A percentile compares a stretch with the other conserved stretches of the same genome.
phyloP scores from a whole-genome alignment of 2,797 vertebrate species.

The Oceanodroma leucorhoa region DNA sequence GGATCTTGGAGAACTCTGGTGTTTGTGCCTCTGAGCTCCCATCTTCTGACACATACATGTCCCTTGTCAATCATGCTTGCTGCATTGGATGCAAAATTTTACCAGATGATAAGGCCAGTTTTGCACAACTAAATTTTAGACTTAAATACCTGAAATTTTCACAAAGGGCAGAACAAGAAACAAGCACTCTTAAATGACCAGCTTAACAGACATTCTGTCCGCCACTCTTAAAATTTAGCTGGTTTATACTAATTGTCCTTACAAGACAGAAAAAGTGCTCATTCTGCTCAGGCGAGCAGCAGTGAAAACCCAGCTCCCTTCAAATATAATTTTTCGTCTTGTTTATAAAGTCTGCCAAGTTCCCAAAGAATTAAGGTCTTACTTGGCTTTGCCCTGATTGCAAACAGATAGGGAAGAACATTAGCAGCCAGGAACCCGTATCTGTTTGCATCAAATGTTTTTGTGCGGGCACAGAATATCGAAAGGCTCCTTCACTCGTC shows the following conservation, averaged over 20 bases:
- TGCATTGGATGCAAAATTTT: neutral
- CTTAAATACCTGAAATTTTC: neutral
- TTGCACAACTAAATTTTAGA: neutral
- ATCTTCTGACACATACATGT: neutral
- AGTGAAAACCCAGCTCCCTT: neutral
- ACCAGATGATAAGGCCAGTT: neutral
- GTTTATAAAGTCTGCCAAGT: neutral
- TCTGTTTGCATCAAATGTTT: conserved; percentile 10
- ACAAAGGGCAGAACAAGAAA: neutral
- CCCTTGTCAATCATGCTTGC: neutral
- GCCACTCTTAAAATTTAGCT: neutral
- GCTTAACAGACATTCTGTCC: neutral
- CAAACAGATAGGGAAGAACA: neutral
- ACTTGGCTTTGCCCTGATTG: neutral
- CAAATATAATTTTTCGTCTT: conserved; percentile 29
- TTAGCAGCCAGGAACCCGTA: neutral
- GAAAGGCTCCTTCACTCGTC: neutral
- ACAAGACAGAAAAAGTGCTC: neutral
- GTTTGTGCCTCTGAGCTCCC: neutral
- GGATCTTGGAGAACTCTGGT: neutral
- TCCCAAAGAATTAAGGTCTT: conserved; percentile 6
- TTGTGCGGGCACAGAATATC: neutral
- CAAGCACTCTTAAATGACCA: neutral
- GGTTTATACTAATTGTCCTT: neutral
- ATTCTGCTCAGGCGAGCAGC: neutral